Evolutionary conservation across 2,797 vertebrate species (phyloP).

Genomic region (Jordanella pulchra): DNA sequence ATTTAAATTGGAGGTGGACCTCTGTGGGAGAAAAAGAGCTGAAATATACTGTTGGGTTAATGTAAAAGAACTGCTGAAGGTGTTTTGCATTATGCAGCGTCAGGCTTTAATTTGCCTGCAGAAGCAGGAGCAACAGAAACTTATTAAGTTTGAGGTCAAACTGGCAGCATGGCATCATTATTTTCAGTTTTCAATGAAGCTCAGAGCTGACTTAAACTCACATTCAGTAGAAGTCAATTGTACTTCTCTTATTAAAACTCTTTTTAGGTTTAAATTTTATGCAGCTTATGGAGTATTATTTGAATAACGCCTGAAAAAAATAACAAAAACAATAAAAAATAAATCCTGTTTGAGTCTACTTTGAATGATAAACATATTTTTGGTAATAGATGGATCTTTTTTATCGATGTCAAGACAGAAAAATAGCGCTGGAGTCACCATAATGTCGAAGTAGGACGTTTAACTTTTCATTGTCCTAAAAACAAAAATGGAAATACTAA

Average conservation of each 20-base stretch:
- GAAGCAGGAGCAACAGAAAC: constrained; percentile 5
- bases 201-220: not conserved
- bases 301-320: not conserved
- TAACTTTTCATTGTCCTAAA: not conserved
- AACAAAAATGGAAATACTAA: no score
- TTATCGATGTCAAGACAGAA: not conserved
- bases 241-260: not conserved
- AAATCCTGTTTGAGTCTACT: not conserved
- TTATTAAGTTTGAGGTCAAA: constrained; percentile 35
- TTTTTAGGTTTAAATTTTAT: not conserved
- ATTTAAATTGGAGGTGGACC: constrained; percentile 1
- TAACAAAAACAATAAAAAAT: no score
- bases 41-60: constrained; percentile 14
- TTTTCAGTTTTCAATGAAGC: constrained; percentile 6
- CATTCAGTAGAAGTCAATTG: not conserved
- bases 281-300: not conserved
- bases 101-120: constrained; percentile 31
- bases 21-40: constrained; percentile 2
- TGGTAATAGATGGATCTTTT: not conserved
- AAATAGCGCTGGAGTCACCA: not conserved
- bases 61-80: constrained; percentile 21
- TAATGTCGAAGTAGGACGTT: not conserved
- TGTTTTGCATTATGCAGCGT: constrained; percentile 38
- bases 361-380: not conserved
- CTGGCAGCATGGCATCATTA: constrained; percentile 16